phyloP scores from a whole-genome alignment of 2,113 vertebrate genomes.

The Ictidomys tridecemlineatus region DNA sequence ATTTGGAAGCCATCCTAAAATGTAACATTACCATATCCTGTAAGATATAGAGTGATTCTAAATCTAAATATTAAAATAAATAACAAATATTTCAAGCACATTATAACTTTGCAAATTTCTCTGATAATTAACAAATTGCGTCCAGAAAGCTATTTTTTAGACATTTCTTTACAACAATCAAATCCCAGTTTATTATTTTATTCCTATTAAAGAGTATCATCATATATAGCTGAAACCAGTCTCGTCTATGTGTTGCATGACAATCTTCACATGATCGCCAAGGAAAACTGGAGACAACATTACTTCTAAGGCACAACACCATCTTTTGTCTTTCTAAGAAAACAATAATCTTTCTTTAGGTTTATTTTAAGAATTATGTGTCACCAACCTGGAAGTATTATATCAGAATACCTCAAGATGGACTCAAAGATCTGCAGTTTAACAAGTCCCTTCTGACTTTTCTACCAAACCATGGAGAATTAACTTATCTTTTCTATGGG shows the following conservation, averaged over 20 bases:
- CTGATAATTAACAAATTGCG: not conserved
- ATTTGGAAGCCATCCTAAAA: conserved; percentile 47
- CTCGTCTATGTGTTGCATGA: not conserved
- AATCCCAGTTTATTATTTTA: not conserved
- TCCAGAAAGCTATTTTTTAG: not conserved
- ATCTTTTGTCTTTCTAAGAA: not conserved
- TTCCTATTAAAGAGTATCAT: not conserved
- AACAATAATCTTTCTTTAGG: not conserved
- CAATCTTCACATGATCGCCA: not conserved
- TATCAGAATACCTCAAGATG: not conserved
- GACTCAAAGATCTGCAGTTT: not conserved
- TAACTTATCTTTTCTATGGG: not conserved
- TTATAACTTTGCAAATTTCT: not conserved
- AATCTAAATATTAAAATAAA: not conserved
- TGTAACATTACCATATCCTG: not conserved
- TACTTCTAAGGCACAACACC: not conserved
- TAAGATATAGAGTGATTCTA: not conserved
- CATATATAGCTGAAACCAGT: not conserved
- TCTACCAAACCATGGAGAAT: not conserved
- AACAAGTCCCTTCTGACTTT: not conserved
- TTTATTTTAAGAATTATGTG: not conserved
- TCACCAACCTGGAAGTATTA: not conserved
- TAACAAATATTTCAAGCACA: conserved; percentile 7
- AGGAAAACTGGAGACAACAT: not conserved
- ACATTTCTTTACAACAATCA: not conserved